Evolutionary conservation across 2,113 vertebrate species (phyloP).

Genomic region (Lepus americanus): DNA sequence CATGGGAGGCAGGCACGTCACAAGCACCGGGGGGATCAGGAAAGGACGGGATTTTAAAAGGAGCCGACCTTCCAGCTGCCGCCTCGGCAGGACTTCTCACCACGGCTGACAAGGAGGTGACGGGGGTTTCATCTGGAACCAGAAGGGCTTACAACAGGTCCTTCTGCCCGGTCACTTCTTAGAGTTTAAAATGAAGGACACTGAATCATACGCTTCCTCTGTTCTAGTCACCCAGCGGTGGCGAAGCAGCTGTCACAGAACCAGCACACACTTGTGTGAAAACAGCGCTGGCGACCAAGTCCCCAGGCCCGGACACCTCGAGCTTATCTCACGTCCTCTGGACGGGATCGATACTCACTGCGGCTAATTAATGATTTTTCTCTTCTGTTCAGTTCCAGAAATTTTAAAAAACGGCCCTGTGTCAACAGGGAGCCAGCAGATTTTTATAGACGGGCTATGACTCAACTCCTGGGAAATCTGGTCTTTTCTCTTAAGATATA

Average conservation of each 20-base stretch:
- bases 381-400: conserved; percentile 56
- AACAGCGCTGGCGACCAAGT: conserved; percentile 49
- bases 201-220: conserved; percentile 72
- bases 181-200: conserved; percentile 61
- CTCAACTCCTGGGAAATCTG: conserved; percentile 50
- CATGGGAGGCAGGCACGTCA: neutral
- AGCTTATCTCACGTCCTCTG: conserved; percentile 66
- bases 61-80: neutral
- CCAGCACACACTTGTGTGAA: conserved; percentile 74
- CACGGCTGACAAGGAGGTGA: conserved; percentile 12
- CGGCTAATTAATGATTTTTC: conserved; percentile 65
- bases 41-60: neutral
- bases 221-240: conserved; percentile 78
- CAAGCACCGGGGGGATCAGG: neutral
- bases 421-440: conserved; percentile 35
- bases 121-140: neutral
- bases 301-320: conserved; percentile 61
- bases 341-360: conserved; percentile 62
- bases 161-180: conserved; percentile 60
- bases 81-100: neutral
- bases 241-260: conserved; percentile 74
- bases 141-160: neutral
- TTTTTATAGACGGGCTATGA: neutral
- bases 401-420: conserved; percentile 49
- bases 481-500: neutral